Evolutionary conservation across 2,797 vertebrate species (phyloP), one percentile per base, ranked within the genome.

Genomic region (Helarctos malayanus): DNA sequence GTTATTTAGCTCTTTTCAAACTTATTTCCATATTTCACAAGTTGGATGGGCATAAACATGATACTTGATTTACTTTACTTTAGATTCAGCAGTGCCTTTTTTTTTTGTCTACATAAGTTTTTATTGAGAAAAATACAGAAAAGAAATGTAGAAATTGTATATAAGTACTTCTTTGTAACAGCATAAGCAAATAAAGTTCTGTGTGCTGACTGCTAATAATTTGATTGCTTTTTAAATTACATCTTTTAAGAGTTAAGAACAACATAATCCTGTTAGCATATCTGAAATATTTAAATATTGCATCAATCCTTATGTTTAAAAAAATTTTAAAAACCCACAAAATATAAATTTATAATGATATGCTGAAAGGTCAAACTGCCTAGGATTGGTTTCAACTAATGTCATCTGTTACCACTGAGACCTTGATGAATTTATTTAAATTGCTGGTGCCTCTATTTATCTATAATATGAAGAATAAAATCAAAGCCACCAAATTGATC

Each of bases 1-100:
- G 25, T 63, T 95, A 84, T 79, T 89, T 80, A 56, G 25, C 14
- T 87, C 27, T 71, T 95, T 80, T 57, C 8, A 92, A 41, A 0
- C 11, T 90, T 56, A 69, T 45, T 45, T 65, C 5, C 15, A 49
- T 21, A 81, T 83, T 89, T 56, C 14, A 68, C 19, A 69, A 12
- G 7, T 54, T 86, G 0, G 1, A 90, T 80, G 25, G 12, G 7
- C 21, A 57, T 73, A 52, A 94, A 68, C 3, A 93, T 2, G 18
- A 71, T 84, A 45, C 15, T 89, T 94, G 8, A 93, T 41, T 94
- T 89, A 71, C 18, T 63, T 80, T 93, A 49, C 18, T 63, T 80
- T 93, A 49, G 59, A n/a, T 71, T 83, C 84, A 83, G 32, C 29
- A 75, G 21, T 79, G 41, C 6, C 13, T n/a, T 5, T n/a, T 78